Percentiles rank a stretch among this genome's conserved stretches.
Evolutionary conservation across 1,140 invertebrate genomes (phyloP).

Genomic region (Alviniconcha marisindica): DNA sequence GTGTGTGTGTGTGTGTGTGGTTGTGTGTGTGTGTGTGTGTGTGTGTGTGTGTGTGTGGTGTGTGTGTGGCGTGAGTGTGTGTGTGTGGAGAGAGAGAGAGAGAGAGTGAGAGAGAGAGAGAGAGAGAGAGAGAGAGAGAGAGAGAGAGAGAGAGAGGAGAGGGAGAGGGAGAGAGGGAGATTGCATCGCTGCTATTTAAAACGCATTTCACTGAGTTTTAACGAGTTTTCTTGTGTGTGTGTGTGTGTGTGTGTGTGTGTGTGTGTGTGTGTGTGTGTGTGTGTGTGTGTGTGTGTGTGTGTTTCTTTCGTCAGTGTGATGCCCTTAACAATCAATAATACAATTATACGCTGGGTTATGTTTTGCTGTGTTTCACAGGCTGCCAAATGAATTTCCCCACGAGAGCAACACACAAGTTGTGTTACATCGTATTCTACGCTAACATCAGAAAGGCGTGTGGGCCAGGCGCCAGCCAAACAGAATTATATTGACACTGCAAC

Average conservation of each 20-base stretch:
- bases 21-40: no score
- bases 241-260: conserved; percentile 1
- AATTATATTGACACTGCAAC: no score
- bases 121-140: conserved; percentile 15
- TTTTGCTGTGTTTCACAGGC: no score
- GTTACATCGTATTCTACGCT: no score
- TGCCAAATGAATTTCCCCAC: no score
- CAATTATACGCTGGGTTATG: no score
- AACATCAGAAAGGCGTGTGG: no score
- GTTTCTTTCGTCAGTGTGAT: no score
- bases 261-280: background rate
- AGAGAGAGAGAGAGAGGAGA: conserved; percentile 23
- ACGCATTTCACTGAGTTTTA: background rate
- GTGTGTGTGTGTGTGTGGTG: background rate
- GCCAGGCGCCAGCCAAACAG: no score
- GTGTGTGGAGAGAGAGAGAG: background rate
- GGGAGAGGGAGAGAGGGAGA: background rate
- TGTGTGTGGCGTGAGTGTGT: background rate
- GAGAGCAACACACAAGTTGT: no score
- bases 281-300: no score
- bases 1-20: background rate
- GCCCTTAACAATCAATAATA: no score
- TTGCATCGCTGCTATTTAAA: background rate
- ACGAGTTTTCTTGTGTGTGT: background rate
- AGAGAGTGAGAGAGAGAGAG: background rate